Evolutionary conservation across 2,888 invertebrate genomes (phyloP).

Genomic region (Pteria penguin): DNA sequence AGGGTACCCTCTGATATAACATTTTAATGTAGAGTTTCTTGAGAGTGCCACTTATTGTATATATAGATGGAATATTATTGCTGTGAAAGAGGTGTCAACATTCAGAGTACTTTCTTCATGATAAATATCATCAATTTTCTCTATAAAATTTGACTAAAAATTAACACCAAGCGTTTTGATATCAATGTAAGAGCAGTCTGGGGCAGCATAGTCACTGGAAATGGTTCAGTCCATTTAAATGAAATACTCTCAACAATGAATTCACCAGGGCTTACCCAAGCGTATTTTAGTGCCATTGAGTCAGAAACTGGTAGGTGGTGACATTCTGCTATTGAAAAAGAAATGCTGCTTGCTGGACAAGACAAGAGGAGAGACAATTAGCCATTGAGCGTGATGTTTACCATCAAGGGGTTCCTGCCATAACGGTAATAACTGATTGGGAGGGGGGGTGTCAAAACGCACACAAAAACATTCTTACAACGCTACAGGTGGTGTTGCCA

Average conservation of each 20-base stretch:
- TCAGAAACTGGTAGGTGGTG: constrained; percentile 19
- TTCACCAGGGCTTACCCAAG: constrained; percentile 7
- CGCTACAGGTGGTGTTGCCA: constrained; percentile 51
- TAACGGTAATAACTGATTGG: constrained; percentile 51
- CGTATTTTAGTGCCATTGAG: constrained; percentile 23
- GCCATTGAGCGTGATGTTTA: constrained; percentile 35
- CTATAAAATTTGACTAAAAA: too few relatives aligned
- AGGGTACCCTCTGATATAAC: too few relatives aligned
- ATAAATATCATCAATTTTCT: too few relatives aligned
- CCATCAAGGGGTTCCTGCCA: constrained; percentile 48
- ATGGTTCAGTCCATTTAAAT: constrained; percentile 29
- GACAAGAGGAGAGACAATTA: constrained; percentile 37
- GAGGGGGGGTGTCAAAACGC: constrained; percentile 51
- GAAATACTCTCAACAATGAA: constrained; percentile 24
- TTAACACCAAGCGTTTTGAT: constrained; percentile 4
- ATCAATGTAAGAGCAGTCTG: constrained; percentile 36
- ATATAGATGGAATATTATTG: too few relatives aligned
- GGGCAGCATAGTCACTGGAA: constrained; percentile 30
- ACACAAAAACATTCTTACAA: constrained; percentile 51
- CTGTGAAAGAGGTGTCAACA: too few relatives aligned
- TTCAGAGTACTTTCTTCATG: too few relatives aligned
- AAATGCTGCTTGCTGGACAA: constrained; percentile 6
- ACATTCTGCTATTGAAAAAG: background rate
- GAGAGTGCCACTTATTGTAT: too few relatives aligned
- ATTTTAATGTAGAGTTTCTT: too few relatives aligned